These are phyloP conservation scores for Cephalophus harveyi DNA, from an alignment of 2,113 vertebrate genomes.

Conservation along the genomic window DNA sequence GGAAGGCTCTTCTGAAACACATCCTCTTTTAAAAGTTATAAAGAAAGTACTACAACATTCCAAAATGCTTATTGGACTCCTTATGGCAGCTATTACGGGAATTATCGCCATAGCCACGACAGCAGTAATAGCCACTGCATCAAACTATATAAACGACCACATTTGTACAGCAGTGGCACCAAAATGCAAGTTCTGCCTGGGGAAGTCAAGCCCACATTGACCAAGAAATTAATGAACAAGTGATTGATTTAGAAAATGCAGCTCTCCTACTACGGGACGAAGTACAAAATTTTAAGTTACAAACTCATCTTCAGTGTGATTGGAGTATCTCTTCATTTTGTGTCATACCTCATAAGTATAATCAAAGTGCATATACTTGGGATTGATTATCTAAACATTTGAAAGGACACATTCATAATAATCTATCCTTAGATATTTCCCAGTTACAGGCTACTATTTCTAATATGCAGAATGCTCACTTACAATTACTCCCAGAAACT, in stretches of 20 bases:
- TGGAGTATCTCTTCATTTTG: not conserved
- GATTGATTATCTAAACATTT: not conserved
- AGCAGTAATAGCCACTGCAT: not conserved
- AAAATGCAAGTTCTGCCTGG: not conserved
- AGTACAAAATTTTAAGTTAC: not conserved
- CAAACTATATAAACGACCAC: not conserved
- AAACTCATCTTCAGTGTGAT: not conserved
- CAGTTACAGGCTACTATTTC: not conserved
- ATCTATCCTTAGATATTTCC: not conserved
- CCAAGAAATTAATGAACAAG: not conserved
- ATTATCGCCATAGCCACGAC: not conserved
- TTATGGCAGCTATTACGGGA: not conserved
- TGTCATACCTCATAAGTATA: not conserved
- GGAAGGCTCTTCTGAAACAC: not conserved
- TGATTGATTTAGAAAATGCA: not conserved
- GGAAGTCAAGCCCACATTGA: not conserved
- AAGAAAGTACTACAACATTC: not conserved
- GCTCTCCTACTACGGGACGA: not conserved
- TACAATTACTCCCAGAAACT: not conserved
- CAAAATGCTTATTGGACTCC: not conserved
- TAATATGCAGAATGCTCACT: not conserved
- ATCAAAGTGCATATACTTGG: not conserved
- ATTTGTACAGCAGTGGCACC: not conserved
- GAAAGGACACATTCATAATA: not conserved
- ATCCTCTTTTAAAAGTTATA: not conserved